Evolutionary conservation across 1,140 invertebrate genomes (phyloP).

Genomic region (Drosophila athabasca): DNA sequence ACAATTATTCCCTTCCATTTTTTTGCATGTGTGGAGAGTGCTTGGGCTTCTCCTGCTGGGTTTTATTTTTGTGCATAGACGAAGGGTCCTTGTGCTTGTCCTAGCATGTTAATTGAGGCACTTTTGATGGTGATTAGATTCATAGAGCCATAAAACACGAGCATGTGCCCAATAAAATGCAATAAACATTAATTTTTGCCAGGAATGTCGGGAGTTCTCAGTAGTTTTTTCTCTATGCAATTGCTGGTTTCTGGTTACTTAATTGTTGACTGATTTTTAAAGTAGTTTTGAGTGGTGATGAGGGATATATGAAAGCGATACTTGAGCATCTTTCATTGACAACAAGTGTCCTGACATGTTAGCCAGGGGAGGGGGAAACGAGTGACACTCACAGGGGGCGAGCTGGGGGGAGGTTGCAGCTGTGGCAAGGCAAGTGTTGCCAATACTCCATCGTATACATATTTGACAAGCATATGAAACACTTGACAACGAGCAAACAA

Average conservation of each 20-base stretch:
- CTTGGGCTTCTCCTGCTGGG: slow-evolving; percentile 9
- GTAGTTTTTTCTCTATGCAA: not conserved
- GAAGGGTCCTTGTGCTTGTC: slow-evolving; percentile 37
- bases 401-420: not conserved
- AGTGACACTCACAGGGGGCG: slow-evolving; percentile 4
- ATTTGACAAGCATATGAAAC: slow-evolving; percentile 58
- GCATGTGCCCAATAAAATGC: slow-evolving; percentile 48
- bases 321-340: slow-evolving; percentile 44
- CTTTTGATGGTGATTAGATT: slow-evolving; percentile 65
- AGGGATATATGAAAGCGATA: slow-evolving; percentile 16
- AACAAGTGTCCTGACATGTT: slow-evolving; percentile 37
- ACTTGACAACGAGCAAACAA: slow-evolving; percentile 72
- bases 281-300: slow-evolving; percentile 19
- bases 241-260: no score
- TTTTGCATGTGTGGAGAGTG: slow-evolving; percentile 23
- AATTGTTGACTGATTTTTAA: not conserved
- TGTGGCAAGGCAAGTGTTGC: slow-evolving; percentile 50
- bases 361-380: not conserved
- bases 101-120: slow-evolving; percentile 73
- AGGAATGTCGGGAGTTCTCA: not conserved
- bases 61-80: slow-evolving; percentile 10
- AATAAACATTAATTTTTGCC: slow-evolving; percentile 50
- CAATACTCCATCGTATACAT: slow-evolving; percentile 40
- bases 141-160: slow-evolving; percentile 31
- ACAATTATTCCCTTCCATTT: slow-evolving; percentile 49